A percentile compares a stretch with the other conserved stretches of the same genome.
Conservation (phyloP, 2,888 invertebrate species). For the Hydriomena furcata region DNA sequence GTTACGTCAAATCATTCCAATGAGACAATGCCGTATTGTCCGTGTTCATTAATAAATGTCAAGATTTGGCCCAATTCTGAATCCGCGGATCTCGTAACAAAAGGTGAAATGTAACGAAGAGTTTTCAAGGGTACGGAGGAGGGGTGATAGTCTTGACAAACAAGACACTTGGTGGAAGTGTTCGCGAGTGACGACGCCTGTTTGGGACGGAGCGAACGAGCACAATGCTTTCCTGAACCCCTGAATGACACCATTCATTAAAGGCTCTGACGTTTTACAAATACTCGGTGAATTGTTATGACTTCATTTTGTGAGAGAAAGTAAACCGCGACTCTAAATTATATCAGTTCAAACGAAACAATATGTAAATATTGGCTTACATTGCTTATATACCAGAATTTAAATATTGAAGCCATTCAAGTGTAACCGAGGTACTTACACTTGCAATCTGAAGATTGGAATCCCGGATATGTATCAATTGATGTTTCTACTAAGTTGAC, state of each 20-base stretch:
- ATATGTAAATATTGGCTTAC: conserved; percentile 44
- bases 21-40: conserved; percentile 50
- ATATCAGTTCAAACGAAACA: conserved; percentile 35
- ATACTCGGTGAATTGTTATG: conserved; percentile 63
- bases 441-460: too few species aligned
- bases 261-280: conserved; percentile 63
- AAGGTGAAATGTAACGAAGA: conserved; percentile 50
- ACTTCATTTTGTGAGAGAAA: conserved; percentile 44
- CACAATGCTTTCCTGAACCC: conserved; percentile 61
- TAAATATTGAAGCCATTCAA: too few species aligned
- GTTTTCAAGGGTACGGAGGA: conserved; percentile 31
- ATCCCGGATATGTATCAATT: too few species aligned
- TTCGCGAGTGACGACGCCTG: conserved; percentile 49
- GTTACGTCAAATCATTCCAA: conserved; percentile 44
- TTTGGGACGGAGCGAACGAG: conserved; percentile 44
- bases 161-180: conserved; percentile 44
- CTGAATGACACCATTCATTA: conserved; percentile 74
- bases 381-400: conserved; percentile 42
- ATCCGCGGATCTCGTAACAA: conserved; percentile 38
- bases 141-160: conserved; percentile 39
- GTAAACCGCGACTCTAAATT: conserved; percentile 44
- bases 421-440: too few species aligned
- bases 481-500: too few species aligned
- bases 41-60: conserved; percentile 59
- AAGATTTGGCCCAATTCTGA: conserved; percentile 44